Evolutionary conservation across 1,140 invertebrate genomes (phyloP).

Genomic region (Aricia agestis): DNA sequence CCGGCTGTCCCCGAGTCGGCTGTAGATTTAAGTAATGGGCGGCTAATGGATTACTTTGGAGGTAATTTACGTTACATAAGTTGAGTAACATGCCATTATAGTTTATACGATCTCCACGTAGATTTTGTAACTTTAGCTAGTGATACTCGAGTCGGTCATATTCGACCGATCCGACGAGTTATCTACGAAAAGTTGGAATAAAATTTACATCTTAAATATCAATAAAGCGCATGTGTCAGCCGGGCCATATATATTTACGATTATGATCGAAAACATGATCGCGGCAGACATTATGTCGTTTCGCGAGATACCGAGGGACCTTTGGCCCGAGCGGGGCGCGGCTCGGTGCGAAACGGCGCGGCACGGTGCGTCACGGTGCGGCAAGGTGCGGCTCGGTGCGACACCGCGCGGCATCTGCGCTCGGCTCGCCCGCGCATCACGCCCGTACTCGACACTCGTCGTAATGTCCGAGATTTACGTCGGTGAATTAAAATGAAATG

Average conservation of each 20-base stretch:
- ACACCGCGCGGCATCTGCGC: constrained; percentile 30
- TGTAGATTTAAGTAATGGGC: neutral
- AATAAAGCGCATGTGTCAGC: constrained; percentile 21
- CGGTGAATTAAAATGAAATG: constrained; percentile 67
- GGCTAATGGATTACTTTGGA: neutral
- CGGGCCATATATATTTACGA: constrained; percentile 29
- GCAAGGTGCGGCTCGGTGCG: too few species aligned
- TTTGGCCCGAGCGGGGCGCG: constrained; percentile 42
- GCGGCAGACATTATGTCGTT: constrained; percentile 42
- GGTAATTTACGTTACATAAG: neutral
- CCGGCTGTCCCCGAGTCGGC: neutral
- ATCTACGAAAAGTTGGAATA: neutral
- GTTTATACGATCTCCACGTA: neutral
- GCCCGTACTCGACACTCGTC: constrained; percentile 46
- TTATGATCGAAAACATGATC: constrained; percentile 27
- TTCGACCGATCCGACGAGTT: neutral
- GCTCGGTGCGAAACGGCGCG: constrained; percentile 31
- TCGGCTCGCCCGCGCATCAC: constrained; percentile 44
- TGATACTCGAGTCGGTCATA: neutral
- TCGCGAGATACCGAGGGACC: constrained; percentile 38
- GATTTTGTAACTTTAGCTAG: neutral
- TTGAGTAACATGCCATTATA: neutral
- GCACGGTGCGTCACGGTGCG: too few species aligned
- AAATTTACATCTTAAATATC: constrained; percentile 8
- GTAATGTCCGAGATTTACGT: constrained; percentile 62